These are phyloP conservation scores for Rhinichthys klamathensis DNA, from an alignment of 2,113 vertebrate species.

Conservation along the genomic window DNA sequence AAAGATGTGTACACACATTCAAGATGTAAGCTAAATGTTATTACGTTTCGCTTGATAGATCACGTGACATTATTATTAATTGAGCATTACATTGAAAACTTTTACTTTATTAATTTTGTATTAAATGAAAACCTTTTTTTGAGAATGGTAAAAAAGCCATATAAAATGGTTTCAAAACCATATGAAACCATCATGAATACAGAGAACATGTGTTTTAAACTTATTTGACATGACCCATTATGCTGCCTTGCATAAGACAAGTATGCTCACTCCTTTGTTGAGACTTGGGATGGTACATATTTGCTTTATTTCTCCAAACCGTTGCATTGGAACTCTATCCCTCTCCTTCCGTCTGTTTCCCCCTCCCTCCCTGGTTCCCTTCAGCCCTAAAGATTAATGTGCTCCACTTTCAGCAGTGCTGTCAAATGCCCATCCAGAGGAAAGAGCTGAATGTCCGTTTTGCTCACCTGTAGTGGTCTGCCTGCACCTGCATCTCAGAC, in stretches of 20 bases:
- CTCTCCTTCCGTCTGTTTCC: conserved; percentile 13
- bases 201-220: not conserved
- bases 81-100: too few relatives aligned
- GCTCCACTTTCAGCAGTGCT: conserved; percentile 41
- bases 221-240: conserved; percentile 19
- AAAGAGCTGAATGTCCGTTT: conserved; percentile 37
- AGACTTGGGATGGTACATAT: conserved; percentile 43
- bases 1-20: not conserved
- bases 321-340: conserved; percentile 41
- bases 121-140: not conserved
- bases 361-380: not conserved
- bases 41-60: not conserved
- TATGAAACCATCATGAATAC: not conserved
- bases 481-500: conserved; percentile 17
- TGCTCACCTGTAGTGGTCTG: conserved; percentile 39
- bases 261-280: conserved; percentile 28
- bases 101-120: too few relatives aligned
- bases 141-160: not conserved
- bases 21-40: not conserved
- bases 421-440: conserved; percentile 39
- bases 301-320: conserved; percentile 46
- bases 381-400: conserved; percentile 42
- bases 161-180: not conserved
- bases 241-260: conserved; percentile 3
- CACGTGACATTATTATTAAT: not conserved